Evolutionary conservation across 92 coral and sea anemone species (phyloP).

Genomic region (Montipora capitata): DNA sequence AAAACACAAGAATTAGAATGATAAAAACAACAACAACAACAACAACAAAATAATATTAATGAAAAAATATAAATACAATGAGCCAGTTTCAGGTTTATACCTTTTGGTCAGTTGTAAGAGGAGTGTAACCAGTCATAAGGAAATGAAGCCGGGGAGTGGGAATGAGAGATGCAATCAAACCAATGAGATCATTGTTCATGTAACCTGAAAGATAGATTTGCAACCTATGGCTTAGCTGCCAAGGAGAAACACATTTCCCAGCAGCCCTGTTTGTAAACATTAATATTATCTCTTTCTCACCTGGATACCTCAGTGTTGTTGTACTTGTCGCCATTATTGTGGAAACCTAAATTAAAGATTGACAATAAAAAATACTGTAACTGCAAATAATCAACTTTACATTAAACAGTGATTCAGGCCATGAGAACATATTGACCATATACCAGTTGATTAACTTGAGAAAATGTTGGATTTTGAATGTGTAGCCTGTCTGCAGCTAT

Average conservation of each 20-base stretch:
- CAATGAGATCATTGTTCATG: slow-evolving; percentile 98
- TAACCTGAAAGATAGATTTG: slow-evolving; percentile 66
- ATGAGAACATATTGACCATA: neutral
- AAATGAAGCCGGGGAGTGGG: slow-evolving; percentile 99
- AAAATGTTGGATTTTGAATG: slow-evolving; percentile 98
- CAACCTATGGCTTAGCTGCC: no score
- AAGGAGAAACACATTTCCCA: no score
- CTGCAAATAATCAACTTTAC: no score
- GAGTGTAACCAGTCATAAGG: slow-evolving; percentile 99
- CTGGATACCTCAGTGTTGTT: slow-evolving; percentile 99
- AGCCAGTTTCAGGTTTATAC: slow-evolving; percentile 22
- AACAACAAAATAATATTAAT: neutral
- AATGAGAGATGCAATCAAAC: slow-evolving; percentile 97
- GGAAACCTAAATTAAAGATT: slow-evolving; percentile 72
- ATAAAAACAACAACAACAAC: neutral
- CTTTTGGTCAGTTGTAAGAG: slow-evolving; percentile 99
- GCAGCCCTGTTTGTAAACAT: no score
- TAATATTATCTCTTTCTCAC: slow-evolving; percentile 26
- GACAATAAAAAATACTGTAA: neutral
- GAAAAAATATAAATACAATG: neutral
- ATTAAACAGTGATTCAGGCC: neutral
- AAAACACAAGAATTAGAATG: neutral
- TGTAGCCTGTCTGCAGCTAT: slow-evolving; percentile 98
- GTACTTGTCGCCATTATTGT: slow-evolving; percentile 99
- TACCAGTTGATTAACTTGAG: slow-evolving; percentile 99